Base-by-base conservation (phyloP, 2,797 vertebrate genomes). In the Neostethus bicornis region DNA sequence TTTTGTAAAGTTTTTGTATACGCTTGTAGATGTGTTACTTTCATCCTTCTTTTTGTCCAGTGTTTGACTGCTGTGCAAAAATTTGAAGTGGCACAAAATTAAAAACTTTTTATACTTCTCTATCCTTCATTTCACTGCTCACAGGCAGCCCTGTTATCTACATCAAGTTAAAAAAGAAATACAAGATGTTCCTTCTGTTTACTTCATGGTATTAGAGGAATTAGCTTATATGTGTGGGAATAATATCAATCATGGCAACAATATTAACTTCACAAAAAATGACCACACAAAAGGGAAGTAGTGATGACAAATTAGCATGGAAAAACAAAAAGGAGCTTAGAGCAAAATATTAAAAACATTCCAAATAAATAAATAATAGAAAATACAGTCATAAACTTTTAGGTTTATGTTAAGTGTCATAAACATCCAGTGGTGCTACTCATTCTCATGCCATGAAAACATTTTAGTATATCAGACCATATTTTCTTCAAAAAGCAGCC, bases 101-200 rank as follows among this genome's bases (percentile, higher is more conserved):
- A 6, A 20, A 7, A 20, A 13, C 3, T 20, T 41, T 23, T 21
- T 41, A 4, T 42, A 12, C 31, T 24, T 50, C 1, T 26, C 32
- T 44, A 4, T 55, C 23, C 53, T 70, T 10, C 3, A 59, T 4
- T 38, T 52, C 24, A 39, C 29, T 4, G 54, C 51, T 55, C 26
- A 59, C 42, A 63, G 63, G 38, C 59, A 78, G 61, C 45, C 54
- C 34, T 38, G 46, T 47, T 50, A 49, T 44, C 58, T 80, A 82
- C 45, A 73, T 45, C 29, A 73, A 63, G 28, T 45, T 67, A 56
- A 82, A 87, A 84, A 80, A 75, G 16, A 74, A 58, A 54, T 44
- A 7, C 58, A 51, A 51, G 24, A 32, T 58, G 37, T 58, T 70
- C 35, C 41, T 56, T 73, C 16, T 5, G 19, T 39, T 11, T 23